Conservation (phyloP, 2,888 invertebrate genomes). For the Andrena fulva region DNA sequence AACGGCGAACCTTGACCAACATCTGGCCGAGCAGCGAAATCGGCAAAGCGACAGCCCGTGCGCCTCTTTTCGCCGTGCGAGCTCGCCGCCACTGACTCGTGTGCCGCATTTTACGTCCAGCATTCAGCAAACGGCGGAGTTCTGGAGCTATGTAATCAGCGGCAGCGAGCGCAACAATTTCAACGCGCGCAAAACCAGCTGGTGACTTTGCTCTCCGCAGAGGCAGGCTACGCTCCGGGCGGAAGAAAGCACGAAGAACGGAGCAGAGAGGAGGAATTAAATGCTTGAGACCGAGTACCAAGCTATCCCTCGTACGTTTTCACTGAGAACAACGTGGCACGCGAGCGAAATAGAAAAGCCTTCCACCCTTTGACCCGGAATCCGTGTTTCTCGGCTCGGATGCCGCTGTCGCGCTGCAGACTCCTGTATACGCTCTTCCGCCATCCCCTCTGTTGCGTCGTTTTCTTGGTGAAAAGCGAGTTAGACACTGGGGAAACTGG, state of each 20-base stretch:
- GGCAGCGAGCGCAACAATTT: constrained; percentile 34
- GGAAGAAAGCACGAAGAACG: constrained; percentile 24
- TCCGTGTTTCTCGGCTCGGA: constrained; percentile 26
- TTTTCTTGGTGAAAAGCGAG: constrained; percentile 28
- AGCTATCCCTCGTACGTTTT: constrained; percentile 29
- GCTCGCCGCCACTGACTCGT: background rate
- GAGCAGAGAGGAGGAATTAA: constrained; percentile 29
- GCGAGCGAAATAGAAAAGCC: constrained; percentile 49
- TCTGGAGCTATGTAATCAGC: constrained; percentile 29
- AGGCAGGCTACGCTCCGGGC: constrained; percentile 5
- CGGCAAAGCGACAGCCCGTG: constrained; percentile 2
- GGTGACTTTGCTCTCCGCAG: background rate
- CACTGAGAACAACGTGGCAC: constrained; percentile 45
- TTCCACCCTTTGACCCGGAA: constrained; percentile 59
- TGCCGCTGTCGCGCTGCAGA: constrained; percentile 13
- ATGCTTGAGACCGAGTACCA: constrained; percentile 38
- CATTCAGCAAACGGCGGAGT: constrained; percentile 25
- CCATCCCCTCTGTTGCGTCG: constrained; percentile 23
- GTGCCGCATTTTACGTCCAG: constrained; percentile 24
- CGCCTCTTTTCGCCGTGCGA: background rate
- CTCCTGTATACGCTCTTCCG: background rate
- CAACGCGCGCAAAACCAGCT: background rate
- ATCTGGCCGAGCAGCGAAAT: constrained; percentile 11
- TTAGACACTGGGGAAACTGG: constrained; percentile 33
- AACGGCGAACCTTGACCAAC: constrained; percentile 50